phyloP scores from a whole-genome alignment of 2,797 vertebrate species.

The Gymnodraco acuticeps region DNA sequence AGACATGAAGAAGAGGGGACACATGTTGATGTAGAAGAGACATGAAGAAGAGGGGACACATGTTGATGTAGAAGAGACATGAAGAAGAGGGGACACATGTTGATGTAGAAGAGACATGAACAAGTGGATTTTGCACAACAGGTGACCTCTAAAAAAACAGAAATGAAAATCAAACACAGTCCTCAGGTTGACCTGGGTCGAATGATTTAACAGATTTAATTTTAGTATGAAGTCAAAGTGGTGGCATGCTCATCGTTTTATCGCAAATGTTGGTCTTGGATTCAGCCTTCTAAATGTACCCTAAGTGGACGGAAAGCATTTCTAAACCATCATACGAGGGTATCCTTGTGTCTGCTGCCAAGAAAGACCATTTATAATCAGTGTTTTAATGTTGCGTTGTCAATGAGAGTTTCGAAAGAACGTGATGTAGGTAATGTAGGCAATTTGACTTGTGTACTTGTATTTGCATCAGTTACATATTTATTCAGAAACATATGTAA shows the following conservation, averaged over 20 bases:
- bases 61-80: too few relatives aligned
- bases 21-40: too few relatives aligned
- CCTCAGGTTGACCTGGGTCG: slow-evolving; percentile 15
- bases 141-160: neutral
- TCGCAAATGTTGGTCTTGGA: slow-evolving; percentile 29
- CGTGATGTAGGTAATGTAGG: neutral
- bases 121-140: too few relatives aligned
- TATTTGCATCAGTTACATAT: neutral
- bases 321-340: neutral
- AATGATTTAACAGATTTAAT: slow-evolving; percentile 10
- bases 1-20: too few relatives aligned
- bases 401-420: neutral
- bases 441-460: slow-evolving; percentile 20
- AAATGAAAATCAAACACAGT: neutral
- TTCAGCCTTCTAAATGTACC: slow-evolving; percentile 37
- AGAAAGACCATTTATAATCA: neutral
- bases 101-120: too few relatives aligned
- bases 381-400: neutral
- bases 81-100: too few relatives aligned
- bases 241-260: neutral
- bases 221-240: neutral
- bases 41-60: too few relatives aligned
- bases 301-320: neutral
- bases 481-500: neutral
- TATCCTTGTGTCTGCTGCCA: neutral